Evolutionary conservation across 1,140 invertebrate species (phyloP), one percentile per base, ranked within the genome.

Genomic region (Zophobas atratus): DNA sequence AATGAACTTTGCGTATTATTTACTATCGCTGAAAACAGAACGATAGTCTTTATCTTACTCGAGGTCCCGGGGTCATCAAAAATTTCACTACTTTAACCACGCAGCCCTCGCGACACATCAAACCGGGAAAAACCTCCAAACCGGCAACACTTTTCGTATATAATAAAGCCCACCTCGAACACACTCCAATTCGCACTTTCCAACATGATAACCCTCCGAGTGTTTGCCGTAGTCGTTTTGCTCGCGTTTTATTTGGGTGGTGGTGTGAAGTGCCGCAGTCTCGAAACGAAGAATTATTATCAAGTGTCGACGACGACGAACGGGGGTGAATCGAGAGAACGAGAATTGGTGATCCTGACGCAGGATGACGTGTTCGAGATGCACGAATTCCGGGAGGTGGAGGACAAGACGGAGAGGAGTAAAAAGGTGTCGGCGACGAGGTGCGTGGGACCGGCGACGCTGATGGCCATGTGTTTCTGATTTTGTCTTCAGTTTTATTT

Each of bases 1-100:
- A 67, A 67, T 67, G 60, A 67, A 67, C 60, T 67, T 67, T 67
- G 60, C 60, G 60, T 67, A 67, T 67, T 36, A 60, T 60, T 46
- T 57, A 35, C 55, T 57, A 57, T 57, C 55, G 8, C 55, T 57
- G 55, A 57, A 33, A 67, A 73, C 70, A 53, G n/a, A 73, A 73
- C 49, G 71, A 73, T 73, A 73, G 38, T 38, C 34, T 41, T 72
- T 73, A 73, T 73, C 71, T 67, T 43, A 67, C 71, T n/a, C 35
- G 71, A 56, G 71, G 71, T 73, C 71, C 71, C 35, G 71, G 67
- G 71, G 71, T 73, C 71, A 55, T 56, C 71, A 56, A 73, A 73
- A 73, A 73, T 41, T 73, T 56, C 71, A 73, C 71, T 73, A 73
- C 71, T 73, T 73, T 53, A 73, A 73, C 71, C 49, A 20, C 71